Conservation (phyloP, 2,888 invertebrate genomes). For the Tupiocoris notatus region DNA sequence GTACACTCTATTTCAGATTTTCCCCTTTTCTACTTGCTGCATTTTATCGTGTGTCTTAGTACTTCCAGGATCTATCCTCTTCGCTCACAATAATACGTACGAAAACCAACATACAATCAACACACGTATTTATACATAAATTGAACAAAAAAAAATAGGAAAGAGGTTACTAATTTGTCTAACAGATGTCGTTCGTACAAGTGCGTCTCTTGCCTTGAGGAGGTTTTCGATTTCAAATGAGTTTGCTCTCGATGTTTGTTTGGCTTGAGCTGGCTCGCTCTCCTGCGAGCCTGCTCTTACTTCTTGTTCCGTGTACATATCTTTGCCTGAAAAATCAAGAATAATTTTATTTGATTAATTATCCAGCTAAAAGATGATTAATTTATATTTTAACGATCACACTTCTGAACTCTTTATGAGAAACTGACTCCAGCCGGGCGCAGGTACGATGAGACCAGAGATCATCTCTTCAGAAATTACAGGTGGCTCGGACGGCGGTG, state of each 20-base stretch:
- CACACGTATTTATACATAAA: too few species aligned
- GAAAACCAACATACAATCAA: too few species aligned
- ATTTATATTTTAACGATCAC: slow-evolving; percentile 13
- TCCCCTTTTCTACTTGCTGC: too few species aligned
- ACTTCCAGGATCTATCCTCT: too few species aligned
- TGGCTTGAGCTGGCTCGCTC: slow-evolving; percentile 53
- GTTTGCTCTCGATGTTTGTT: slow-evolving; percentile 79
- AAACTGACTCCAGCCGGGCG: slow-evolving; percentile 81
- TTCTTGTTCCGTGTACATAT: slow-evolving; percentile 68
- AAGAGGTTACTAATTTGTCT: slow-evolving; percentile 19
- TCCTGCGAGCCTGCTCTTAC: slow-evolving; percentile 53
- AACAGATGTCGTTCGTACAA: slow-evolving; percentile 36
- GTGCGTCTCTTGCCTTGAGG: slow-evolving; percentile 61
- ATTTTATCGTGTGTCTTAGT: too few species aligned
- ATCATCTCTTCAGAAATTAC: slow-evolving; percentile 95
- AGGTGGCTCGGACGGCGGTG: slow-evolving; percentile 90
- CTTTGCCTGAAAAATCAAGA: slow-evolving; percentile 63
- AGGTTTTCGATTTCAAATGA: slow-evolving; percentile 95
- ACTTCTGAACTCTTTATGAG: too few species aligned
- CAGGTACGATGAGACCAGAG: slow-evolving; percentile 92
- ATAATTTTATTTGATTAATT: background rate
- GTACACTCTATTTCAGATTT: too few species aligned
- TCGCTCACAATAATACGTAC: too few species aligned
- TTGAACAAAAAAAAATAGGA: slow-evolving; percentile 5
- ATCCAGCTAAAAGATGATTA: background rate